These are phyloP conservation scores for Brienomyrus brachyistius DNA, from an alignment of 2,113 vertebrate species.

Conservation along the genomic window DNA sequence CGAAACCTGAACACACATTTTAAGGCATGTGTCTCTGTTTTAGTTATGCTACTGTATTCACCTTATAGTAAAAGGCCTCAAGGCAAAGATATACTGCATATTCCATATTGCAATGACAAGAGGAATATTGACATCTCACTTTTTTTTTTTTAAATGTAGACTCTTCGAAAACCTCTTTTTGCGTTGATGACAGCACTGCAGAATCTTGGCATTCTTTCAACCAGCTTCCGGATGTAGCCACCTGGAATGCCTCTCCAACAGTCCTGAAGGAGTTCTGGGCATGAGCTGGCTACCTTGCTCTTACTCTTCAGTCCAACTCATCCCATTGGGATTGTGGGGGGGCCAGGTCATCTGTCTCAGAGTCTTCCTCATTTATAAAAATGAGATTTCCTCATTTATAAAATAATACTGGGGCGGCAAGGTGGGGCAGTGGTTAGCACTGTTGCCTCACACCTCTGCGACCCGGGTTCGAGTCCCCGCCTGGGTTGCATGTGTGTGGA, in stretches of 20 bases:
- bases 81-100: not conserved
- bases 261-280: not conserved
- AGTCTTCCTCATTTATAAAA: no score
- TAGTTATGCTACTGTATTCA: not conserved
- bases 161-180: not conserved
- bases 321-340: not conserved
- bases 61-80: not conserved
- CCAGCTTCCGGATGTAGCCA: not conserved
- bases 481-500: no score
- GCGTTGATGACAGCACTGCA: not conserved
- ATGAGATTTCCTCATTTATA: no score
- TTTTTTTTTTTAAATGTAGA: not conserved
- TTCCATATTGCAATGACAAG: not conserved
- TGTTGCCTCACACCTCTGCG: no score
- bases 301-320: not conserved
- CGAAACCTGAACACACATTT: not conserved
- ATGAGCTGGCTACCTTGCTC: not conserved
- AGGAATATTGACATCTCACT: not conserved
- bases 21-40: not conserved
- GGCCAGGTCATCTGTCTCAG: not conserved
- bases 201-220: not conserved
- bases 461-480: no score
- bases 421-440: no score
- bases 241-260: not conserved
- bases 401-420: no score